Percentiles rank a stretch among this genome's conserved stretches.
These are phyloP conservation scores for Setophaga kirtlandii DNA, from an alignment of 2,113 vertebrate genomes.

Conservation along the genomic window DNA sequence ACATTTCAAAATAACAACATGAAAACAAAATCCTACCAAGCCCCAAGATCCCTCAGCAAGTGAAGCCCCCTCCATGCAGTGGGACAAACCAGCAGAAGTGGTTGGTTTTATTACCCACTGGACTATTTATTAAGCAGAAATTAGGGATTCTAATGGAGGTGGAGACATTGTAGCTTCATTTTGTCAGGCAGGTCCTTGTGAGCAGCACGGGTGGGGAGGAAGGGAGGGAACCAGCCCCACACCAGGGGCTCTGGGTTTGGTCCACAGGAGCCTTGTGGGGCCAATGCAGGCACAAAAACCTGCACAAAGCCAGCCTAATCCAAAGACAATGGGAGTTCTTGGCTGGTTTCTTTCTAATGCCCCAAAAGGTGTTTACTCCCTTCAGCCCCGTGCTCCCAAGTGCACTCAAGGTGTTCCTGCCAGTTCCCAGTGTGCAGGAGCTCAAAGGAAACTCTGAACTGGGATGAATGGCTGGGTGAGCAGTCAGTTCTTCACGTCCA, in stretches of 20 bases:
- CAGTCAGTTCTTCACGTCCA: neutral
- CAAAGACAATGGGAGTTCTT: neutral
- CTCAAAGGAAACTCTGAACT: neutral
- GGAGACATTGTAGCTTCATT: neutral
- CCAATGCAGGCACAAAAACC: neutral
- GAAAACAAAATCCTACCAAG: neutral
- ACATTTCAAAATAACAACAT: accelerated
- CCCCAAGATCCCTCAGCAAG: neutral
- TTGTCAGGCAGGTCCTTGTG: neutral
- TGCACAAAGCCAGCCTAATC: neutral
- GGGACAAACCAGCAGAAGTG: neutral
- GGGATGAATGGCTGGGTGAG: neutral
- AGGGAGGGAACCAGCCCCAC: neutral
- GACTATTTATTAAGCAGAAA: neutral
- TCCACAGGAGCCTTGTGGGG: neutral
- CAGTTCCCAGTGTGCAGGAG: neutral
- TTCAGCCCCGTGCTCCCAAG: neutral
- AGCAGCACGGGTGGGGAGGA: neutral
- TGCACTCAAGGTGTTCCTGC: neutral
- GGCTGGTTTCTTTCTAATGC: neutral
- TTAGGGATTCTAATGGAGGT: accelerated
- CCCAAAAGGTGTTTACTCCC: neutral
- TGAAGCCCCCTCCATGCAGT: neutral
- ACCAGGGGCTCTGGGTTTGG: neutral
- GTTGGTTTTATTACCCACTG: neutral